Conservation (phyloP, 2,797 vertebrate genomes). For the Danio tinwini region DNA sequence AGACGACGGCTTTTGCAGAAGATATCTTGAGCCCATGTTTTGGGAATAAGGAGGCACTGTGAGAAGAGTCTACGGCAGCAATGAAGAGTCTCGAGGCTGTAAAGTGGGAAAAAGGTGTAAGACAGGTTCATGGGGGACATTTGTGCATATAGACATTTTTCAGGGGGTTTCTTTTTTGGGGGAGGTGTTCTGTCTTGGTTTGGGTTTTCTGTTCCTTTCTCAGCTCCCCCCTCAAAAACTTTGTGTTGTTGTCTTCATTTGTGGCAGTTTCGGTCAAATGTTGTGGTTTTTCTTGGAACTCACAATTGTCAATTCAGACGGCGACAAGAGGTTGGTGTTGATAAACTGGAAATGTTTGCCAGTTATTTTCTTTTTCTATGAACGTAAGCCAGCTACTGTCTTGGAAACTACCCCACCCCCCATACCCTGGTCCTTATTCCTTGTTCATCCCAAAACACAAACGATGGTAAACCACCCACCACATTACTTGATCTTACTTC, state of each 20-base stretch:
- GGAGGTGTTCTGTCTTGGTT: slow-evolving; percentile 56
- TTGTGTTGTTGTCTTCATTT: slow-evolving; percentile 53
- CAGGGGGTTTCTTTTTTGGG: slow-evolving; percentile 44
- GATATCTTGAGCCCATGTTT: slow-evolving; percentile 13
- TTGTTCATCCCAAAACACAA: slow-evolving; percentile 26
- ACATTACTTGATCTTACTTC: slow-evolving; percentile 61
- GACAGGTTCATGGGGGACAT: slow-evolving; percentile 47
- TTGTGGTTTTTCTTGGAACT: slow-evolving; percentile 58
- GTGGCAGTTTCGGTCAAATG: slow-evolving; percentile 57
- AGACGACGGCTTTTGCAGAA: not conserved
- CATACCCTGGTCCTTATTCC: slow-evolving; percentile 5
- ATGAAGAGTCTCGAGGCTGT: slow-evolving; percentile 46
- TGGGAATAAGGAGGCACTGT: slow-evolving; percentile 35
- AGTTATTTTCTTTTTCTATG: slow-evolving; percentile 41
- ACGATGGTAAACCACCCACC: slow-evolving; percentile 44
- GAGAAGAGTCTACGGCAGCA: slow-evolving; percentile 38
- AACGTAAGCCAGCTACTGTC: slow-evolving; percentile 55
- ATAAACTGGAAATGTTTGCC: slow-evolving; percentile 58
- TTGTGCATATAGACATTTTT: slow-evolving; percentile 61
- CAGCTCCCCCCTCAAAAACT: slow-evolving; percentile 32
- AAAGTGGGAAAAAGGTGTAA: slow-evolving; percentile 35
- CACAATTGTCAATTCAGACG: slow-evolving; percentile 45
- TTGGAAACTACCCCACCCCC: slow-evolving; percentile 50
- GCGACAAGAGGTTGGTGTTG: slow-evolving; percentile 40
- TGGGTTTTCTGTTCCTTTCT: slow-evolving; percentile 58